Evolutionary conservation across 2,888 invertebrate species (phyloP).

Genomic region (Pelosia muscerda): DNA sequence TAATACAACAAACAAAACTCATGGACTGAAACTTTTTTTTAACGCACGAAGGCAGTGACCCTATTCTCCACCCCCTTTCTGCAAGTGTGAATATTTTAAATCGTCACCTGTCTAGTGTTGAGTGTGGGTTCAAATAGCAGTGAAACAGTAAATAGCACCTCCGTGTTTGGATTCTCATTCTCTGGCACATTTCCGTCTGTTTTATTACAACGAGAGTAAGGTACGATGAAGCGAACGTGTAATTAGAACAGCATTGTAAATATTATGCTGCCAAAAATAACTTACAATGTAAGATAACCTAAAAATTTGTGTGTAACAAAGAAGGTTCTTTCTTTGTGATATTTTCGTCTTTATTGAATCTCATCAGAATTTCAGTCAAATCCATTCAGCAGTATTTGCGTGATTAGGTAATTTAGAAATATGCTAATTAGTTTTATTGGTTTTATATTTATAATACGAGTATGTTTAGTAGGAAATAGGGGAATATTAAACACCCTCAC

Average conservation of each 20-base stretch:
- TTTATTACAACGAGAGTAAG: constrained; percentile 14
- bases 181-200: constrained; percentile 6
- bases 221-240: constrained; percentile 13
- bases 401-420: too few relatives aligned
- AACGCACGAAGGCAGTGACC: neutral
- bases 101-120: constrained; percentile 27
- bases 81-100: constrained; percentile 43
- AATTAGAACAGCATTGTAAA: constrained; percentile 17
- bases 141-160: constrained; percentile 19
- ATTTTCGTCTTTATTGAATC: too few relatives aligned
- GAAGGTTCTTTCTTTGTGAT: too few relatives aligned
- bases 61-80: constrained; percentile 19
- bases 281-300: neutral
- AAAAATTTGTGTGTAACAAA: too few relatives aligned
- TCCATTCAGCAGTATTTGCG: too few relatives aligned
- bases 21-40: neutral
- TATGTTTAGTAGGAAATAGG: too few relatives aligned
- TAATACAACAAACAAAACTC: too few relatives aligned
- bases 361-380: too few relatives aligned
- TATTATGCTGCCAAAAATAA: constrained; percentile 6
- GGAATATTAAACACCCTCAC: too few relatives aligned
- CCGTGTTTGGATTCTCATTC: constrained; percentile 18
- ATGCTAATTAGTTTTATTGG: too few relatives aligned
- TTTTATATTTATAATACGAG: too few relatives aligned
- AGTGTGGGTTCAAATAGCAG: constrained; percentile 6